phyloP scores from a whole-genome alignment of 2,113 vertebrate genomes.

The Phalacrocorax brasilianus region DNA sequence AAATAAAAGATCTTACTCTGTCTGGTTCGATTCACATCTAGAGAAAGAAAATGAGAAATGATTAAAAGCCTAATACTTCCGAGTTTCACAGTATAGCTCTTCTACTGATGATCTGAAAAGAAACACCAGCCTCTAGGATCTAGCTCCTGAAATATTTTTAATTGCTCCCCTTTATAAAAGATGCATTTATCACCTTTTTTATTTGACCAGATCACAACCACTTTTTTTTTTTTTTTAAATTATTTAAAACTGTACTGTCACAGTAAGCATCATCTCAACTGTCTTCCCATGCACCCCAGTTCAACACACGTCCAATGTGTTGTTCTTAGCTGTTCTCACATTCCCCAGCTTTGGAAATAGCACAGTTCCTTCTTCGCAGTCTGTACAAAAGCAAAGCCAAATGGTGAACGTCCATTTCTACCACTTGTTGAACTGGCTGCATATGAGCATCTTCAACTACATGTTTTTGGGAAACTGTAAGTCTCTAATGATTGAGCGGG shows the following conservation, averaged over 20 bases:
- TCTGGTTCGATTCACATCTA: slow-evolving; percentile 63
- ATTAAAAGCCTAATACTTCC: background rate
- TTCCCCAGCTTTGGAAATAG: background rate
- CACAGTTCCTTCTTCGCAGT: accelerated
- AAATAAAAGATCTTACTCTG: slow-evolving; percentile 64
- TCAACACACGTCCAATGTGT: accelerated
- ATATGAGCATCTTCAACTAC: background rate
- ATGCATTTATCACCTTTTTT: background rate
- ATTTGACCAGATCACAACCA: background rate
- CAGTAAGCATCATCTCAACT: background rate
- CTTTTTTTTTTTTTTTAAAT: background rate
- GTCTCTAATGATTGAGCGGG: accelerated
- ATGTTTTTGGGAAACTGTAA: background rate
- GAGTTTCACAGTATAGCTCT: background rate
- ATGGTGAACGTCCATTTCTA: background rate
- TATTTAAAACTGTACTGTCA: background rate
- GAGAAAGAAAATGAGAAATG: slow-evolving; percentile 22
- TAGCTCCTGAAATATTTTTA: background rate
- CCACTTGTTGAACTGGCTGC: background rate
- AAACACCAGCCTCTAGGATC: background rate
- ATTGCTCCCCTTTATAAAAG: background rate
- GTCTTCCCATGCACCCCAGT: background rate
- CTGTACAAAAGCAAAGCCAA: background rate
- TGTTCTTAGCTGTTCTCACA: background rate
- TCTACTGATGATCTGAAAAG: background rate